A percentile compares a stretch with the other conserved stretches of the same genome.
Evolutionary conservation across 2,888 invertebrate genomes (phyloP).

Genomic region (Amaurobius ferox): DNA sequence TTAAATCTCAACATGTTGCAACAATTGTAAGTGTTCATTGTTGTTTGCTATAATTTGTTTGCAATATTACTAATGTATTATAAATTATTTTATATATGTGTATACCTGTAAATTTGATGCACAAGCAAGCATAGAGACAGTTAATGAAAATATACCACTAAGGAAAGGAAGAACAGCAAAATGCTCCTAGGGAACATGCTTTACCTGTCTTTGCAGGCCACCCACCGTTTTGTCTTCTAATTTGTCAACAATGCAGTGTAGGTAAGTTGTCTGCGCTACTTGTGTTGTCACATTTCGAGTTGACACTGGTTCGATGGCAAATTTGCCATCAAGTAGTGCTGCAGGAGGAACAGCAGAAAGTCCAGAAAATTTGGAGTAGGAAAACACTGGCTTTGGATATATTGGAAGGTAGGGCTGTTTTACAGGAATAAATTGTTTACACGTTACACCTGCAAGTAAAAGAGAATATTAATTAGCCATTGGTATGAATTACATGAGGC

Average conservation of each 20-base stretch:
- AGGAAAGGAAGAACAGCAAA: constrained; percentile 1
- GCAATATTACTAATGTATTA: no score
- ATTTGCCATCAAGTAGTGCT: constrained; percentile 42
- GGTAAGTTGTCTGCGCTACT: constrained; percentile 73
- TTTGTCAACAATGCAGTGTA: constrained; percentile 74
- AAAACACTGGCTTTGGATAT: constrained; percentile 40
- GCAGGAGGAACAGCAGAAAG: constrained; percentile 48
- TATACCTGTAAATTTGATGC: background rate
- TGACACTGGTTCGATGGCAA: constrained; percentile 60
- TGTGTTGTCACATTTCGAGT: constrained; percentile 73
- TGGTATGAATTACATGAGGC: no score
- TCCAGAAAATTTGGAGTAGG: constrained; percentile 46
- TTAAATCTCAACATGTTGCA: no score
- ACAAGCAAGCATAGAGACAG: background rate
- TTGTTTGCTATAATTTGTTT: no score
- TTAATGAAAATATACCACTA: background rate
- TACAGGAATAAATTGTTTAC: constrained; percentile 26
- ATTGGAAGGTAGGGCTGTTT: constrained; percentile 34
- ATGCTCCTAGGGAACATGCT: constrained; percentile 61
- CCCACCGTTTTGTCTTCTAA: constrained; percentile 75
- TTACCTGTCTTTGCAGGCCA: constrained; percentile 69
- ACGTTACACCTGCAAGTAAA: constrained; percentile 36
- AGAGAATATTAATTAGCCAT: no score
- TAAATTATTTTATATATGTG: no score
- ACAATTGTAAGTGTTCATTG: no score